phyloP scores from a whole-genome alignment of 2,113 vertebrate genomes.

The Dasyprocta punctata region DNA sequence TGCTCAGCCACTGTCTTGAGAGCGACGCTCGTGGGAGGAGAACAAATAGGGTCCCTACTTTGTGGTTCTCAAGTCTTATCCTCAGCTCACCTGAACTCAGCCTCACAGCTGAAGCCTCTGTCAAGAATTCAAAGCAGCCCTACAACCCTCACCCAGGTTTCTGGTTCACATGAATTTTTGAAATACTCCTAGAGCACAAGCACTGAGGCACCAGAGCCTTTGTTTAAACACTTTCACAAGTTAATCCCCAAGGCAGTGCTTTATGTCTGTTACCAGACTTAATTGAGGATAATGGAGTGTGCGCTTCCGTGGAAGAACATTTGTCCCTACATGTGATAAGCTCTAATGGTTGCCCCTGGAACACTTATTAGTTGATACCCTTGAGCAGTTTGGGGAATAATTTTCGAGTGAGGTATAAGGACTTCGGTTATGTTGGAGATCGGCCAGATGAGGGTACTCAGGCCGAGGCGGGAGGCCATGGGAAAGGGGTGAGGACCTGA shows the following conservation, averaged over 20 bases:
- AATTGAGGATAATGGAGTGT: conserved; percentile 52
- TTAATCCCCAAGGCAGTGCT: conserved; percentile 56
- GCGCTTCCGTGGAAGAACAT: conserved; percentile 31
- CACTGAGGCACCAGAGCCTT: conserved; percentile 63
- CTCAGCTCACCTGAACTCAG: not conserved
- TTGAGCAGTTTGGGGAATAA: conserved; percentile 68
- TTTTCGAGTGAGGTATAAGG: conserved; percentile 78
- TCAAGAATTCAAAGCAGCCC: not conserved
- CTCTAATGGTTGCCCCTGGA: conserved; percentile 62
- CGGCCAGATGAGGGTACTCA: not conserved
- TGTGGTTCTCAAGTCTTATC: not conserved
- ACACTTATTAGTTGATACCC: conserved; percentile 53
- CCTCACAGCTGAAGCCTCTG: not conserved
- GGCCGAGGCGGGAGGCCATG: not conserved
- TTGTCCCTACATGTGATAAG: conserved; percentile 57
- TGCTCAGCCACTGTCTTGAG: not conserved
- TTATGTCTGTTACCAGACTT: conserved; percentile 54
- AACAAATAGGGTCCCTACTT: not conserved
- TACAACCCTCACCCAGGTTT: not conserved
- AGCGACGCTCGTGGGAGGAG: not conserved
- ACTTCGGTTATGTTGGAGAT: conserved; percentile 73
- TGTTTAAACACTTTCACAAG: conserved; percentile 65
- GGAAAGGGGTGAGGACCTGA: not conserved
- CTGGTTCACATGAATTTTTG: conserved; percentile 29
- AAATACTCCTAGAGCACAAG: conserved; percentile 38